Evolutionary conservation across 1,140 invertebrate species (phyloP), one percentile per base, ranked within the genome.

Genomic region (Hestina assimilis): DNA sequence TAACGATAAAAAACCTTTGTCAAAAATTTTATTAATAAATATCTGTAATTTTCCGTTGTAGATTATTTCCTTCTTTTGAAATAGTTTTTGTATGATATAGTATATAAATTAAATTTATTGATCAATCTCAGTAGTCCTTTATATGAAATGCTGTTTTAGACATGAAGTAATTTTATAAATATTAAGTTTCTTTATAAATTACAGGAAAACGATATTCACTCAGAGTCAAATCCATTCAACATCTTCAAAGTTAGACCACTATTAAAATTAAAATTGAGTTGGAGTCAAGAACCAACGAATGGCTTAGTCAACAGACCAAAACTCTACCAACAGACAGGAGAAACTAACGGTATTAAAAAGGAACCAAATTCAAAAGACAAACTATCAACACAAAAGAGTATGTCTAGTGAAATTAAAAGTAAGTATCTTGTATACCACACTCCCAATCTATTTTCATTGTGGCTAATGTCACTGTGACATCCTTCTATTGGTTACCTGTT

Each of bases 221-320:
- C 71, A n/a, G 85, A 86, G 52, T 69, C 74, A 63, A 89, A 87
- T 38, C 92, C 92, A 38, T 93, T 95, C 65, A 93, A 95, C 65
- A 90, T 92, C 42, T 94, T 94, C 59, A 92, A 92, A 82, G 92
- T 93, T 59, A 91, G 92, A 65, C 95, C 96, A 1, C 93, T 93
- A 40, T 87, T 98, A 4, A 97, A 97, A 84, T 94, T 97, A 70
- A 92, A 93, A 69, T 83, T 98, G 29, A 92, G 91, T 63, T 97
- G 96, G 95, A 94, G 93, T 46, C 93, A 92, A 43, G 94, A 95
- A 64, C 91, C 93, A 1, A 91, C 92, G 29, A 92, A 91, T 35
- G 92, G 91, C 23, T 75, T 92, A 14, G 94, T 96, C n/a, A 93
- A 94, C 65, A 89, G 92, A 68, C 91, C 92, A 23, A 90, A 90